Base-by-base conservation (phyloP, 2,797 vertebrate species). In the Masticophis lateralis region DNA sequence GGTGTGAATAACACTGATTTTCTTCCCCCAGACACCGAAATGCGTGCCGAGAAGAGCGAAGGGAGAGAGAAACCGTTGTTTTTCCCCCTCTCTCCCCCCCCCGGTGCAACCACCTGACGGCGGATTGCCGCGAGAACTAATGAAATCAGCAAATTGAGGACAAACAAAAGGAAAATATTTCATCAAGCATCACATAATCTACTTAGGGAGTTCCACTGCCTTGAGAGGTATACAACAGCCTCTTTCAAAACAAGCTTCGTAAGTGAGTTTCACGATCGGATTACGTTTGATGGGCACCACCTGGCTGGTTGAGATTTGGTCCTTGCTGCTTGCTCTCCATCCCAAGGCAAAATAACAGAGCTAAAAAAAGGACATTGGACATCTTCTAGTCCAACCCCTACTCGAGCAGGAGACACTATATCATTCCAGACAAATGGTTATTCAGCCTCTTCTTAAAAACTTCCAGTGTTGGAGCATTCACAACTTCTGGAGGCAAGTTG, bases 41-140 rank as follows among this genome's bases (percentile, higher is more conserved):
- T 28, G 47, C 1, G 1, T 28, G 27, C 27, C 0, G 47, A 28
- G 12, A 43, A 10, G 16, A 37, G 69, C 16, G 14, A 74, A 32
- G 6, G 83, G 5, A 27, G 47, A 86, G 47, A 86, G 25, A 86
- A 27, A 14, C 25, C 0, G 0, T 7, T 25, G 1, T 86, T 22
- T 2, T 2, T 13, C 13, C n/a, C n/a, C n/a, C 4, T 28, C 2
- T 5, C 12, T 2, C 60, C 2, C 27, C 0, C 43, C 47, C 18
- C 51, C n/a, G 5, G 16, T 79, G 32, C 22, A 51, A 0, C 37
- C 20, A 8, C 32, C 47, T 9, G 60, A 87, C 1, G 3, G 1
- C 16, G 14, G 12, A 74, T 22, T 3, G 59, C n/a, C 6, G 4
- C 9, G 59, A 20, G 25, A 13, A 55, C 60, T 55, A 87, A 92